These are phyloP conservation scores for Zaprionus gabonicus DNA, from an alignment of 1,140 invertebrate species.

Conservation along the genomic window DNA sequence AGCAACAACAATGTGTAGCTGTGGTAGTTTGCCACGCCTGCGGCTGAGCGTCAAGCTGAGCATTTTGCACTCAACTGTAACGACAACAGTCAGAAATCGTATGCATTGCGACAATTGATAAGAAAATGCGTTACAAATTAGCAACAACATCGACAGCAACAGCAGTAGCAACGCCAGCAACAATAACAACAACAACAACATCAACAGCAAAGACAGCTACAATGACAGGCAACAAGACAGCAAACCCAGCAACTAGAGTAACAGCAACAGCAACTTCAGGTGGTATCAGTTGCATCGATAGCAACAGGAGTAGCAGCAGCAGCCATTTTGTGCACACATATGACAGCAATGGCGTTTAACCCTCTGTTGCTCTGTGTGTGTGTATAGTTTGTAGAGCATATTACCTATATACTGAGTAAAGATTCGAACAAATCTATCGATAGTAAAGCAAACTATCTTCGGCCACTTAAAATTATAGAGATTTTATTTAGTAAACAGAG, in stretches of 20 bases:
- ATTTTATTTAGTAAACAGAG: too few relatives aligned
- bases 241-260: background rate
- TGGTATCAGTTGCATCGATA: constrained; percentile 5
- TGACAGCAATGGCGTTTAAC: constrained; percentile 10
- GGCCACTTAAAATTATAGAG: too few relatives aligned
- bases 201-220: background rate
- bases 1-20: constrained; percentile 7
- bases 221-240: constrained; percentile 3
- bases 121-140: constrained; percentile 78
- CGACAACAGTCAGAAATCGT: constrained; percentile 46
- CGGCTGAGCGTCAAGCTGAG: constrained; percentile 40
- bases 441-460: too few relatives aligned
- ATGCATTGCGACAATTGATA: constrained; percentile 78
- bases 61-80: constrained; percentile 39
- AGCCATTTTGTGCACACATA: constrained; percentile 14
- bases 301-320: background rate
- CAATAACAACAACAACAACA: background rate
- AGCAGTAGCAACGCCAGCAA: constrained; percentile 36
- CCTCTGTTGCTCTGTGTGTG: background rate
- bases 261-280: constrained; percentile 12
- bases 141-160: constrained; percentile 38
- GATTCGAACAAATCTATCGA: too few relatives aligned
- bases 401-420: background rate
- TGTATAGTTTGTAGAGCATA: background rate
- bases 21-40: constrained; percentile 40